A percentile compares a stretch with the other conserved stretches of the same genome.
Conservation (phyloP, 1,140 invertebrate genomes). For the Babylonia areolata region DNA sequence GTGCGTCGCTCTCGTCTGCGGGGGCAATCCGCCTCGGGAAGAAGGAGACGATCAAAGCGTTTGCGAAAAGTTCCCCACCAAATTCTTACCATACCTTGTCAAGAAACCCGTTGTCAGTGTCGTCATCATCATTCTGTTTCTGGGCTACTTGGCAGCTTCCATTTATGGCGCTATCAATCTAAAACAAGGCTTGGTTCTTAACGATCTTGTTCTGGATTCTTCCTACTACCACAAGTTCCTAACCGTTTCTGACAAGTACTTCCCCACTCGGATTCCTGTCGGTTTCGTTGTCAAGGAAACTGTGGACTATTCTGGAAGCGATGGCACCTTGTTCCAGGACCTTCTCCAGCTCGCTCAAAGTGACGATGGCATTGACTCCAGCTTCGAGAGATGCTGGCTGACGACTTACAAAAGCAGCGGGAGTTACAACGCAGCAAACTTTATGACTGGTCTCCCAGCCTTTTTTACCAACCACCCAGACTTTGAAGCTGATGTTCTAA, state of each 20-base stretch:
- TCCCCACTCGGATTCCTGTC: constrained; percentile 29
- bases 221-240: constrained; percentile 65
- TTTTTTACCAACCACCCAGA: constrained; percentile 76
- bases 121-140: constrained; percentile 87
- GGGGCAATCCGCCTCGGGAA: constrained; percentile 15
- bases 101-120: constrained; percentile 78
- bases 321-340: constrained; percentile 30
- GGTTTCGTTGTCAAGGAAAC: constrained; percentile 39
- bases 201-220: constrained; percentile 70
- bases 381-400: constrained; percentile 46
- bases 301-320: constrained; percentile 24
- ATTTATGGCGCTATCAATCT: constrained; percentile 91
- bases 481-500: constrained; percentile 88
- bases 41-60: constrained; percentile 28
- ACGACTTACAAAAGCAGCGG: constrained; percentile 29
- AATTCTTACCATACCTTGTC: constrained; percentile 40
- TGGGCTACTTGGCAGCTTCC: constrained; percentile 88
- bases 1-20: constrained; percentile 25
- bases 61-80: constrained; percentile 41
- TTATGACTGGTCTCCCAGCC: constrained; percentile 36
- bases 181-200: constrained; percentile 87
- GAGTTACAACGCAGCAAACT: constrained; percentile 70
- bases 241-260: constrained; percentile 38
- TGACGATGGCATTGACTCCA: constrained; percentile 30
- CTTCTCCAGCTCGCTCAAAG: constrained; percentile 28